phyloP scores from a whole-genome alignment of 2,888 invertebrate genomes.

The Zele albiditarsus region DNA sequence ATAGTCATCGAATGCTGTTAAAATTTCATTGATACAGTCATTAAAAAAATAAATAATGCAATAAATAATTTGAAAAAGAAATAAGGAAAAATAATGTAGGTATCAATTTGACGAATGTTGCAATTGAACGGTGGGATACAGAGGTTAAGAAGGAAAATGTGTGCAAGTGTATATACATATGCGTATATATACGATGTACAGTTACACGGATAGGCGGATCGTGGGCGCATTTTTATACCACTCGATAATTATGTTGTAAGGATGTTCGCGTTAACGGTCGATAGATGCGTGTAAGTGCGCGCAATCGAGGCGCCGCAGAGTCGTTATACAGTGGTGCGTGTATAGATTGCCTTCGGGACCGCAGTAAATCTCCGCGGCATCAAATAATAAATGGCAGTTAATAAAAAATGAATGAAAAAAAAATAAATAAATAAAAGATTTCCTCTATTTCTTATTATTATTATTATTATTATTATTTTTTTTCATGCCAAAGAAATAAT shows the following conservation, averaged over 20 bases:
- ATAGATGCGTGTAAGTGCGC: slow-evolving; percentile 46
- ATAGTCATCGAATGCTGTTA: neutral
- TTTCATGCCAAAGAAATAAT: too few species aligned
- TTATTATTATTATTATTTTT: too few species aligned
- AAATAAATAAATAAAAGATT: neutral
- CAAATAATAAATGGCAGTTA: neutral
- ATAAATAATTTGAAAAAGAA: neutral
- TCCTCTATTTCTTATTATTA: neutral
- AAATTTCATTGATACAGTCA: slow-evolving; percentile 18
- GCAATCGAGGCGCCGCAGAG: slow-evolving; percentile 8
- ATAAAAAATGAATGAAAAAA: neutral
- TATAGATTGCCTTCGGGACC: neutral
- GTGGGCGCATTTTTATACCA: slow-evolving; percentile 34
- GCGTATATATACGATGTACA: neutral
- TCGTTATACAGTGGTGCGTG: neutral
- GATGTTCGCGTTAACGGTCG: slow-evolving; percentile 58
- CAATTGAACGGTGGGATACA: neutral
- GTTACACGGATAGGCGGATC: slow-evolving; percentile 15
- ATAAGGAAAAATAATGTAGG: neutral
- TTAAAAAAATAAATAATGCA: slow-evolving; percentile 11
- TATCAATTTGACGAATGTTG: neutral
- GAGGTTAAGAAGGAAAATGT: neutral
- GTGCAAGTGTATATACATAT: neutral
- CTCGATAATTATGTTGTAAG: slow-evolving; percentile 59
- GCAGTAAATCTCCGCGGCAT: slow-evolving; percentile 1